Percentiles rank a stretch among this genome's conserved stretches.
These are phyloP conservation scores for Microplitis mediator DNA, from an alignment of 1,140 invertebrate species.

Conservation along the genomic window DNA sequence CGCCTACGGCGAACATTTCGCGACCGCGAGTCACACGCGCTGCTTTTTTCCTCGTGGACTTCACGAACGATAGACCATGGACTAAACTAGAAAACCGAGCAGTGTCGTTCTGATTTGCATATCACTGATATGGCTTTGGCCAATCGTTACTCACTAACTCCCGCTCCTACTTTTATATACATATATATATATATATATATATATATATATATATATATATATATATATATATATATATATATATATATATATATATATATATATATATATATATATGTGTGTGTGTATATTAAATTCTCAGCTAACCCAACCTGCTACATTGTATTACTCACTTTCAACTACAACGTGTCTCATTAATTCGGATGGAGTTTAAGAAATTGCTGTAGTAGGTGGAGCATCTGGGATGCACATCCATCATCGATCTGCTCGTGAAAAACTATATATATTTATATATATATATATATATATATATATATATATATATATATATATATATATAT, in stretches of 20 bases:
- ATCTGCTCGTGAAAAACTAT: neutral
- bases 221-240: too few relatives aligned
- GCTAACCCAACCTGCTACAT: too few relatives aligned
- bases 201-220: too few relatives aligned
- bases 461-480: too few relatives aligned
- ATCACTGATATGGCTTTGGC: neutral
- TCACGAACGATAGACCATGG: neutral
- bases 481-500: too few relatives aligned
- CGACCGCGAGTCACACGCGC: conserved; percentile 47
- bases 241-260: too few relatives aligned
- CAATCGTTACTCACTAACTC: neutral
- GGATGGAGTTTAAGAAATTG: conserved; percentile 12
- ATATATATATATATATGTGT: too few relatives aligned
- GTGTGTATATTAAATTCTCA: too few relatives aligned
- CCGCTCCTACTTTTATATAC: neutral
- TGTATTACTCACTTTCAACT: too few relatives aligned
- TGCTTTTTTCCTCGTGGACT: conserved; percentile 35
- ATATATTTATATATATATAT: too few relatives aligned
- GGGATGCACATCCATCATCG: conserved; percentile 8
- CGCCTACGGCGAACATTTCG: conserved; percentile 37
- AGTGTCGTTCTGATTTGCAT: neutral
- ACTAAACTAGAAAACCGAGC: neutral
- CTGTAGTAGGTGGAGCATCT: conserved; percentile 21
- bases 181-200: neutral
- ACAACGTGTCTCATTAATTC: conserved; percentile 13